These are phyloP conservation scores for Phalacrocorax brasilianus DNA, from an alignment of 2,113 vertebrate species.

Conservation along the genomic window DNA sequence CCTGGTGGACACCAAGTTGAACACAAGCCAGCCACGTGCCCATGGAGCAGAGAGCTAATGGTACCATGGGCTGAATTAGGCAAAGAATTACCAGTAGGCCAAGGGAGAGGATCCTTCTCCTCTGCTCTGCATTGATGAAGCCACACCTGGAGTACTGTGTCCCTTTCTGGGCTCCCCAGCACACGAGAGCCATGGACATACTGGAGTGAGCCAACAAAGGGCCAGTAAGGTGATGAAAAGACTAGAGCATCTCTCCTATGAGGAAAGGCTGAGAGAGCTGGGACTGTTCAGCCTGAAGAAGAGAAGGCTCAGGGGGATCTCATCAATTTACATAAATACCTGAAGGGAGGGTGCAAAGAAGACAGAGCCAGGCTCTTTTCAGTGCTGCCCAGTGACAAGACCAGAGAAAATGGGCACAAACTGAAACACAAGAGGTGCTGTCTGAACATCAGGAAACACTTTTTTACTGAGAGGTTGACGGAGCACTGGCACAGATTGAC, in stretches of 20 bases:
- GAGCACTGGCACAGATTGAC: neutral
- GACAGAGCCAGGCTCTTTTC: no score
- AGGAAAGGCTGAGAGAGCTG: neutral
- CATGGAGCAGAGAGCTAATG: neutral
- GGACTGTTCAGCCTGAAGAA: neutral
- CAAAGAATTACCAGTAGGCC: neutral
- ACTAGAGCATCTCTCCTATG: neutral
- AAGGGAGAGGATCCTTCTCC: neutral
- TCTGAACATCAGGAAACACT: neutral
- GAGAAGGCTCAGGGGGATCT: neutral
- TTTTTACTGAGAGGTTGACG: neutral
- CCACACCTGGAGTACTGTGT: neutral
- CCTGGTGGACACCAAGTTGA: neutral
- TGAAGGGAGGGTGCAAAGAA: no score
- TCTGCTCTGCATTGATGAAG: neutral
- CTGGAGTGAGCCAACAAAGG: neutral
- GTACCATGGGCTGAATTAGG: neutral
- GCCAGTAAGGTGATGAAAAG: neutral
- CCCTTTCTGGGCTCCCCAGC: neutral
- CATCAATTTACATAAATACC: no score
- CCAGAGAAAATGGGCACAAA: neutral
- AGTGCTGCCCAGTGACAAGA: neutral
- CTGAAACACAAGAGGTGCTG: neutral
- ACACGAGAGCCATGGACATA: neutral
- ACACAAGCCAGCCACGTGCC: neutral